phyloP scores from a whole-genome alignment of 2,888 invertebrate genomes.

The Nasonovia ribisnigri region DNA sequence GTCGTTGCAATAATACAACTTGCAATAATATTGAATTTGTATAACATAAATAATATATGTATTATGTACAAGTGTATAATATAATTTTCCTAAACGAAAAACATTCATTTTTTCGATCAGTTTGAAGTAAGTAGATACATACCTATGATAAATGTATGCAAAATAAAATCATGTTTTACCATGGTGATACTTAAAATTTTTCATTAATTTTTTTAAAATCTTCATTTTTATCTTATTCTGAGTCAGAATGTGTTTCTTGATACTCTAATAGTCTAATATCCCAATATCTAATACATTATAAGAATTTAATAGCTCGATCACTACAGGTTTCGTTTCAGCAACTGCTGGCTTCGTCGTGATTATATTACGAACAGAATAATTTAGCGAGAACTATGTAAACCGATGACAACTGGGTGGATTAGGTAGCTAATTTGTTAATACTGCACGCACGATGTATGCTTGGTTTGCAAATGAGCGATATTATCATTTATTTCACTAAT shows the following conservation, averaged over 20 bases:
- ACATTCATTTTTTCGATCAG: background rate
- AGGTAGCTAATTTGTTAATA: too few relatives aligned
- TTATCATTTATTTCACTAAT: too few relatives aligned
- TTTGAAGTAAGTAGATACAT: background rate
- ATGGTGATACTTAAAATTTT: background rate
- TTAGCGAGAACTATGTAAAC: too few relatives aligned
- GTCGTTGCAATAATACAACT: background rate
- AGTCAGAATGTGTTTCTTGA: too few relatives aligned
- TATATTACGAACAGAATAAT: too few relatives aligned
- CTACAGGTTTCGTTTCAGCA: too few relatives aligned
- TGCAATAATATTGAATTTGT: background rate
- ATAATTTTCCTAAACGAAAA: background rate
- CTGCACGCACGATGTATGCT: too few relatives aligned
- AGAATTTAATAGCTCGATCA: too few relatives aligned
- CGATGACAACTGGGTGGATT: too few relatives aligned
- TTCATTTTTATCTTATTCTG: background rate
- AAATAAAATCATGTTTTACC: background rate
- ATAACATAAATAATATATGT: background rate
- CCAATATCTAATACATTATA: background rate
- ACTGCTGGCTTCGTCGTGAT: too few relatives aligned
- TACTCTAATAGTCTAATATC: background rate
- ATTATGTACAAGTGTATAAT: background rate
- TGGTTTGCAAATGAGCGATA: too few relatives aligned
- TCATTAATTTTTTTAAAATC: background rate
- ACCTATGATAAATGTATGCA: background rate